Evolutionary conservation across 2,113 vertebrate genomes (phyloP).

Genomic region (Pelvicachromis taeniatus): DNA sequence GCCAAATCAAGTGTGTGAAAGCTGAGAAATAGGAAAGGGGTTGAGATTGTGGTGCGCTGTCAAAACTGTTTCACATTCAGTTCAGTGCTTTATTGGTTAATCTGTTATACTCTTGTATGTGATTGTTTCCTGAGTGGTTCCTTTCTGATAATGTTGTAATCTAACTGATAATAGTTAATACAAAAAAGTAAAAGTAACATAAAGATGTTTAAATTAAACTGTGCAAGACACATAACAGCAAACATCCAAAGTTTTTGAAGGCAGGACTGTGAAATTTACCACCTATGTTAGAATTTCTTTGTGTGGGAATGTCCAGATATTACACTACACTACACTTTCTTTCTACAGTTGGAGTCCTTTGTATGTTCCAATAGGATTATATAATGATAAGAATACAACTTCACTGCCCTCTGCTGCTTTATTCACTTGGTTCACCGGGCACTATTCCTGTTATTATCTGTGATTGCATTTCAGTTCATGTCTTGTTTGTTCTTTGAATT

Average conservation of each 20-base stretch:
- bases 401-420: neutral
- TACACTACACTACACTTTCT: neutral
- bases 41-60: neutral
- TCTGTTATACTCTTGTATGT: neutral
- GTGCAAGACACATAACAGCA: neutral
- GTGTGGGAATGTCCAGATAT: neutral
- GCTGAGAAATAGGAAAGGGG: neutral
- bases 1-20: neutral
- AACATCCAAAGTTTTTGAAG: neutral
- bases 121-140: neutral
- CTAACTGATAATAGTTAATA: no score
- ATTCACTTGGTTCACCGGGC: neutral
- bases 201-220: neutral
- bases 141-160: neutral
- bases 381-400: neutral
- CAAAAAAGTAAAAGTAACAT: neutral
- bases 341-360: neutral
- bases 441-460: neutral
- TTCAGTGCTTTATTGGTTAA: neutral
- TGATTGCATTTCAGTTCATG: neutral
- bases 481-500: neutral
- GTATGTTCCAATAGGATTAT: neutral
- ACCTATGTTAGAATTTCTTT: neutral
- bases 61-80: neutral
- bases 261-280: neutral